phyloP scores from a whole-genome alignment of 2,888 invertebrate genomes.

The Eledona agricola region DNA sequence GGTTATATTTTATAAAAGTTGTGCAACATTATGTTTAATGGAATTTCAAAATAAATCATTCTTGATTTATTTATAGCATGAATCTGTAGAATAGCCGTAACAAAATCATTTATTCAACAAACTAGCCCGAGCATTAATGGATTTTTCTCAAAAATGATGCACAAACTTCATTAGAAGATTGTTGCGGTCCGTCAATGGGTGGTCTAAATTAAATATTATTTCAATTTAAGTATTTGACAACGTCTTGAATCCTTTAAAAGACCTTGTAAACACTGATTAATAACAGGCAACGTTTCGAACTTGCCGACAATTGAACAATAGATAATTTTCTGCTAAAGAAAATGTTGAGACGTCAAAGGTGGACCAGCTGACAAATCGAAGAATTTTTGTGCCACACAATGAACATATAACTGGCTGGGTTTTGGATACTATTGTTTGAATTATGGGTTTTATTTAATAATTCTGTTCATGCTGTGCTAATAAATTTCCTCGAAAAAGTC shows the following conservation, averaged over 20 bases:
- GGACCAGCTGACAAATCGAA: slow-evolving; percentile 7
- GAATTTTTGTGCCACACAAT: slow-evolving; percentile 40
- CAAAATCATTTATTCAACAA: background rate
- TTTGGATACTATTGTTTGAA: slow-evolving; percentile 46
- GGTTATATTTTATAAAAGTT: too few species aligned
- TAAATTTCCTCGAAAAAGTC: too few species aligned
- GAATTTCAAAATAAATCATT: slow-evolving; percentile 11
- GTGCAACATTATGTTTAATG: slow-evolving; percentile 4
- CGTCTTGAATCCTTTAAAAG: slow-evolving; percentile 29
- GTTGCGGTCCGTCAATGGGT: slow-evolving; percentile 17
- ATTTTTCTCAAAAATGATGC: too few species aligned
- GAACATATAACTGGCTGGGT: slow-evolving; percentile 41
- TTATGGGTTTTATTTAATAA: too few species aligned
- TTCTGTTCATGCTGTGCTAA: too few species aligned
- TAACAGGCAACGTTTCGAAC: slow-evolving; percentile 20
- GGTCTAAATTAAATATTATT: slow-evolving; percentile 34
- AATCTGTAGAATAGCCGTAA: background rate
- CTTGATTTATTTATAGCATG: slow-evolving; percentile 7
- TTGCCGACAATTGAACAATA: slow-evolving; percentile 25
- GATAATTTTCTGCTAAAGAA: slow-evolving; percentile 20
- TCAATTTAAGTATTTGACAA: slow-evolving; percentile 28
- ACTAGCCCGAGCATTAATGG: background rate
- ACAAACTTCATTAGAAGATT: slow-evolving; percentile 1
- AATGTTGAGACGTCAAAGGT: too few species aligned
- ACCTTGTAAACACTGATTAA: slow-evolving; percentile 32